Evolutionary conservation across 2,888 invertebrate genomes (phyloP), one percentile per base, ranked within the genome.

Genomic region (Caenorhabditis imperialis): DNA sequence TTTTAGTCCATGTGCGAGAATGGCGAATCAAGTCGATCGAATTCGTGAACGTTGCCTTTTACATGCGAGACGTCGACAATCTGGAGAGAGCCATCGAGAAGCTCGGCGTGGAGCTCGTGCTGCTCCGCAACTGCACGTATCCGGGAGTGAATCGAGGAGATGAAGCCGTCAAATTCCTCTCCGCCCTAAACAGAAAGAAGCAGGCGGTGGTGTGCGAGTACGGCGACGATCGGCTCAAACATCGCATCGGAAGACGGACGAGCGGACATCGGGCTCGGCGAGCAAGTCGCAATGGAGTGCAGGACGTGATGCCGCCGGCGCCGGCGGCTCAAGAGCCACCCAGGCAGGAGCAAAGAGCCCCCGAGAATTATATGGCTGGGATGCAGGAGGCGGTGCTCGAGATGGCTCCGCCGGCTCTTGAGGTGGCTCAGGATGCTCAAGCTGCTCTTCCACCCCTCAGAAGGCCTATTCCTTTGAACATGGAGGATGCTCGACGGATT

Each of bases 1-100:
- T 65, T 73, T 57, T 72, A 63, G 79, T 82, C 0, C 82, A 82
- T 51, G 79, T 82, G 16, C 72, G 80, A 0, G 82, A 80, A 27
- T 82, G 82, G 82, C 55, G 77, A 8, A 76, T 82, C n/a, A 81
- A 78, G 57, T 79, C 79, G 44, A 81, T 82, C 47, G 82, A 82
- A 37, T 82, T 82, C 58, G 78, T 82, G 30, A 80, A 82, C 67
- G 78, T 82, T 23, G 79, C 77, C 20, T 82, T 82, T 65, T 63
- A 78, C 35, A 79, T 79, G 63, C 73, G 75, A 3, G 80, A 81
- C 65, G 78, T 82, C 12, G 78, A 78, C 40, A 78, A 79, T 60
- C 54, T 82, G 42, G 82, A 82, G 61, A 62, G 79, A 40, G 76
- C 82, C 27, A 76, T 82, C 40, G 82, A 82, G 65, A 81, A 77